These are phyloP conservation scores for Gadopsis bispinosus DNA, from an alignment of 2,797 vertebrate genomes.

Conservation along the genomic window DNA sequence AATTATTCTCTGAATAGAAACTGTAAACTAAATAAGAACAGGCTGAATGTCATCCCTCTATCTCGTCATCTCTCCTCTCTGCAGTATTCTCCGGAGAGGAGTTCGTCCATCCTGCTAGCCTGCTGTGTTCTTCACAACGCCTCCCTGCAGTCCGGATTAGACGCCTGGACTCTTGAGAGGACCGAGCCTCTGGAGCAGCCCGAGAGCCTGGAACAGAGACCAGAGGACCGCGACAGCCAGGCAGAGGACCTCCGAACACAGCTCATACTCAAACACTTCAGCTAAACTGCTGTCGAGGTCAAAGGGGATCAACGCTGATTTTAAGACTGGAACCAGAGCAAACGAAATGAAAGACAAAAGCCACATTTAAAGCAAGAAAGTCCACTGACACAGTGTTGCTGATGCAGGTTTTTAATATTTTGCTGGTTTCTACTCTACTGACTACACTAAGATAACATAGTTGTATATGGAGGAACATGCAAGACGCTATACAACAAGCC, in stretches of 20 bases:
- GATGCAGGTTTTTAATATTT: conserved; percentile 86
- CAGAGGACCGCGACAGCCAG: conserved; percentile 89
- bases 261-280: conserved; percentile 91
- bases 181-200: conserved; percentile 87
- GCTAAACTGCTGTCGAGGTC: conserved; percentile 64
- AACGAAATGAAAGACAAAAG: neutral
- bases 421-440: conserved; percentile 84
- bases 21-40: neutral
- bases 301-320: neutral
- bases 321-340: neutral
- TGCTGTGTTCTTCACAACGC: conserved; percentile 97
- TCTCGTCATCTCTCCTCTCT: neutral
- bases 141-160: conserved; percentile 92
- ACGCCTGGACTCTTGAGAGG: conserved; percentile 91
- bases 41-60: too few species aligned
- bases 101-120: conserved; percentile 93
- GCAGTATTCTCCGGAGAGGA: conserved; percentile 96
- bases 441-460: conserved; percentile 81
- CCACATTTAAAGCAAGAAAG: conserved; percentile 38
- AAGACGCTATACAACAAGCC: conserved; percentile 76
- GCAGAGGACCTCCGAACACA: conserved; percentile 89
- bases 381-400: conserved; percentile 69
- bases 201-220: conserved; percentile 85
- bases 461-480: conserved; percentile 77
- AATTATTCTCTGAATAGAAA: too few species aligned